Base-by-base conservation (phyloP, 2,888 invertebrate genomes). In the Notocelia uddmanniana region DNA sequence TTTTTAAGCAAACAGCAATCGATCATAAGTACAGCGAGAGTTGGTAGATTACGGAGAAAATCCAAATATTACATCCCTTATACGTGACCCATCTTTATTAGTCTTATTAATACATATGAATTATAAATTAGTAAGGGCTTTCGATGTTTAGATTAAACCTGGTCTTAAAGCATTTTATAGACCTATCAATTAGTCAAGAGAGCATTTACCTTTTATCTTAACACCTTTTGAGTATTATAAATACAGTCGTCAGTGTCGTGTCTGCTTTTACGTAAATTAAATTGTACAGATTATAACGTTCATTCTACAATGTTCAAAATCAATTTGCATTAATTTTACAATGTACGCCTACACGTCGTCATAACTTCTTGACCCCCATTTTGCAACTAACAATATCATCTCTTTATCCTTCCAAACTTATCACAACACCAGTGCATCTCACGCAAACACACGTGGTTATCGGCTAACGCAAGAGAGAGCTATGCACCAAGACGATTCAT, bases 1-100 rank as follows among this genome's bases (percentile, higher is more conserved):
- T 75, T 75, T 75, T 76, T 64, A 52, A 45, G 58, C 52, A 70
- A 64, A 71, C 11, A 34, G 52, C 66, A 31, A 71, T 66, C 70
- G 66, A 71, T 71, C 64, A 71, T 64, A 45, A 41, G 41, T 66
- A 55, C 52, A 26, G n/a, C 26, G 31, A n/a, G 18, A 34, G 54
- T 58, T 58, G 11, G 23, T 57, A 26, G 55, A 63, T 50, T 69
- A 60, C 18, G 45, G 21, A 9, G 54, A 13, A 23, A 26, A 60
- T 69, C 31, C 52, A 60, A 68, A 50, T 26, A 41, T 15, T 9
- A 31, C 37, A 18, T 19, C 54, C 34, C 1, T 15, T 8, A 34
- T 45, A 45, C n/a, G 11, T 2, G 48, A 11, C 18, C 62, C 62
- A 31, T 62, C 23, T 52, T 68, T 54, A 50, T 3, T 21, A 48